A percentile compares a stretch with the other conserved stretches of the same genome.
These are phyloP conservation scores for Epinotia demarniana DNA, from an alignment of 2,888 invertebrate species.

Conservation along the genomic window DNA sequence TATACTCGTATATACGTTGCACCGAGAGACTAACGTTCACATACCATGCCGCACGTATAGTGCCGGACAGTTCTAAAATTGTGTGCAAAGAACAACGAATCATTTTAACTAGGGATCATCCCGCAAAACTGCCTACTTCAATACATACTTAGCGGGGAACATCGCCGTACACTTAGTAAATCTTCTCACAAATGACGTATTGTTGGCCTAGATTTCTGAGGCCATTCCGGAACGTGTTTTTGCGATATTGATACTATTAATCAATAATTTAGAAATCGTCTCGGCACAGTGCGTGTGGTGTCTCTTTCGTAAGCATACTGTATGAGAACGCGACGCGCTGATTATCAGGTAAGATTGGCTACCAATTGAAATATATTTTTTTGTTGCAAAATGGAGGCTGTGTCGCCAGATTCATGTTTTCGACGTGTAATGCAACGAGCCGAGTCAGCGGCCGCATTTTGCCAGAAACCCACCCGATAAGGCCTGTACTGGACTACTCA, in stretches of 20 bases:
- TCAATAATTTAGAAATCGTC: too few species aligned
- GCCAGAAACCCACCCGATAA: conserved; percentile 10
- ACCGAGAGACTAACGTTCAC: not conserved
- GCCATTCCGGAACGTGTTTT: too few species aligned
- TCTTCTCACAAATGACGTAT: not conserved
- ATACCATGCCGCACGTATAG: not conserved
- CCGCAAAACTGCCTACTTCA: not conserved
- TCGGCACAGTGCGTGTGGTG: too few species aligned
- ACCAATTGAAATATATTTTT: too few species aligned
- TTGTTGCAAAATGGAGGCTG: too few species aligned
- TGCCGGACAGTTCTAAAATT: not conserved
- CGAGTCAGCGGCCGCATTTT: conserved; percentile 2
- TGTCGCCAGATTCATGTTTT: conserved; percentile 15
- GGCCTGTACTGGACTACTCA: not conserved
- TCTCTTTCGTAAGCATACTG: too few species aligned
- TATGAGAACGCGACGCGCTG: too few species aligned
- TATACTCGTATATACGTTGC: not conserved
- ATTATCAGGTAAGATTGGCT: too few species aligned
- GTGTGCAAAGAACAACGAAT: not conserved
- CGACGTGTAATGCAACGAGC: conserved; percentile 30
- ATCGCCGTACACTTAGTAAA: conserved; percentile 22
- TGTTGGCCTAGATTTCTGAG: not conserved
- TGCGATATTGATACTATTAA: too few species aligned
- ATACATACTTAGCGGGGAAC: not conserved
- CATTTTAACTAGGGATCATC: too few species aligned